These are phyloP conservation scores for Ectropis grisescens DNA, from an alignment of 1,140 invertebrate species.

Conservation along the genomic window DNA sequence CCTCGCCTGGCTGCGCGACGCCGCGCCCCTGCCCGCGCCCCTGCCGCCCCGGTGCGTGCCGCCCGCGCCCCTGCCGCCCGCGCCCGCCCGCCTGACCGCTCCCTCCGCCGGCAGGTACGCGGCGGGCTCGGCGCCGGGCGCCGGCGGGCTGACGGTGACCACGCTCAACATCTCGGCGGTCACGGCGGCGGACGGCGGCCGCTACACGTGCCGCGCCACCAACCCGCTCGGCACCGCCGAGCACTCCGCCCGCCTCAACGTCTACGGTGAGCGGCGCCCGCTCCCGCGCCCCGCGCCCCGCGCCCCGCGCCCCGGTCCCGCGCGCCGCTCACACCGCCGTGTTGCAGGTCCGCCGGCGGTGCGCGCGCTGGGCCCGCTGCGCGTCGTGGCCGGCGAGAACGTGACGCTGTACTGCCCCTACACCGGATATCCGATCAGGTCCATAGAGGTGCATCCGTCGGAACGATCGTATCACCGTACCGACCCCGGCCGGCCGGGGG, in stretches of 20 bases:
- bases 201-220: slow-evolving; percentile 82
- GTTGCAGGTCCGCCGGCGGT: slow-evolving; percentile 83
- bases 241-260: slow-evolving; percentile 83
- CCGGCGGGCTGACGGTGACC: slow-evolving; percentile 36
- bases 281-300: too few species aligned
- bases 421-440: slow-evolving; percentile 87
- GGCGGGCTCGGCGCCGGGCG: slow-evolving; percentile 27
- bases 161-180: slow-evolving; percentile 72
- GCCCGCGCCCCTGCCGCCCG: not conserved
- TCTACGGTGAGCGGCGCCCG: slow-evolving; percentile 78
- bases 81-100: too few species aligned
- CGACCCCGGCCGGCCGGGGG: too few species aligned
- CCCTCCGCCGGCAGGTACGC: slow-evolving; percentile 27
- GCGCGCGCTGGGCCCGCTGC: slow-evolving; percentile 81
- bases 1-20: slow-evolving; percentile 88
- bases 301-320: too few species aligned
- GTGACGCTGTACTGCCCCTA: slow-evolving; percentile 87
- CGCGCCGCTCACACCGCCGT: slow-evolving; percentile 8
- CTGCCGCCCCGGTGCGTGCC: slow-evolving; percentile 24
- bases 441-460: slow-evolving; percentile 64
- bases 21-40: slow-evolving; percentile 70
- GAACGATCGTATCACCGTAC: too few species aligned
- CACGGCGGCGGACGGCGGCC: slow-evolving; percentile 81
- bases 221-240: slow-evolving; percentile 79
- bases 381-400: slow-evolving; percentile 84